Evolutionary conservation across 2,113 vertebrate genomes (phyloP).

Genomic region (Lanius collurio): DNA sequence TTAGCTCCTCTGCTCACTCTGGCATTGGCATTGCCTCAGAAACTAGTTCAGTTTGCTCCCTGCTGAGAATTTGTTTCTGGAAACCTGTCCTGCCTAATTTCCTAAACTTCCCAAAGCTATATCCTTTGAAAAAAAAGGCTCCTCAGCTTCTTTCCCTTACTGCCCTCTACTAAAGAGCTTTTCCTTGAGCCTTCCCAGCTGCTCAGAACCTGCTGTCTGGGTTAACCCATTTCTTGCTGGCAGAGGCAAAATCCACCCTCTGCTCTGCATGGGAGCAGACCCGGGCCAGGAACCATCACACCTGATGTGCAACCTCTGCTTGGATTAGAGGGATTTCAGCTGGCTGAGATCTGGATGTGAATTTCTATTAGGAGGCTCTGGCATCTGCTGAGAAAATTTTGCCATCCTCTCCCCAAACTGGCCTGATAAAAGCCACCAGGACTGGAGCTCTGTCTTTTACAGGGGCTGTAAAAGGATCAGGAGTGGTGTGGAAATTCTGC

Average conservation of each 20-base stretch:
- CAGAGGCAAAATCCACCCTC: not conserved
- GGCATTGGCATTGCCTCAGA: not conserved
- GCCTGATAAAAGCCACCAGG: not conserved
- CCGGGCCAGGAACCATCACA: not conserved
- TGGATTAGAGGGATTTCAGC: not conserved
- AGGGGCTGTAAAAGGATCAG: not conserved
- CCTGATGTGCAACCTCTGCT: not conserved
- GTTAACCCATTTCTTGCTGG: not conserved
- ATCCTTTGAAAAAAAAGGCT: not conserved
- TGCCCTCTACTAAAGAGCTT: not conserved
- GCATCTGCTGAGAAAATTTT: not conserved
- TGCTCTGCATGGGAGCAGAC: not conserved
- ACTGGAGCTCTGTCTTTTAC: not conserved
- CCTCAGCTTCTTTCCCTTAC: not conserved
- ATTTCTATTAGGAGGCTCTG: not conserved
- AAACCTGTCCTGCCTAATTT: slow-evolving; percentile 50
- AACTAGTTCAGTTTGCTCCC: slow-evolving; percentile 3
- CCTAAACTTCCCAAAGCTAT: not conserved
- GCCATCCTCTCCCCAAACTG: not conserved
- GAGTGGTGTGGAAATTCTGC: not conserved
- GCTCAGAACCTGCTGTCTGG: not conserved
- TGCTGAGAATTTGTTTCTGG: slow-evolving; percentile 18
- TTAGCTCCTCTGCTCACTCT: not conserved
- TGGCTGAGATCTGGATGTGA: not conserved
- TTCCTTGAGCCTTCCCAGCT: not conserved